Evolutionary conservation across 2,797 vertebrate genomes (phyloP).

Genomic region (Serranus cabrilla): DNA sequence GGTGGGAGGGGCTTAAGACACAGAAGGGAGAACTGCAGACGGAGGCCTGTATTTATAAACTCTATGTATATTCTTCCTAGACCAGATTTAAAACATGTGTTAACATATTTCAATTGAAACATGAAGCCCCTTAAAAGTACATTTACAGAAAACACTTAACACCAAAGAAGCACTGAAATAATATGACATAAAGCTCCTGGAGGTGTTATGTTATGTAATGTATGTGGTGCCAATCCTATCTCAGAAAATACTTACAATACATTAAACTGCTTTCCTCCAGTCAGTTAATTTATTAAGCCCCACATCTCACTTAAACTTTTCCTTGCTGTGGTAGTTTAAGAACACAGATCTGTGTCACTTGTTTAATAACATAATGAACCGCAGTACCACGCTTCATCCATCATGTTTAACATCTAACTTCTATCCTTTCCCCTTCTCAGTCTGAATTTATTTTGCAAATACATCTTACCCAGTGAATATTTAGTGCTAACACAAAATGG

Average conservation of each 20-base stretch:
- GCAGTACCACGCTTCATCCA: background rate
- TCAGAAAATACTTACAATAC: background rate
- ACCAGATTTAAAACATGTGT: no score
- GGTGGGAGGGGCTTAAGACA: no score
- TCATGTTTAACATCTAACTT: background rate
- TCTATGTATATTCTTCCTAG: no score
- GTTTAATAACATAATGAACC: background rate
- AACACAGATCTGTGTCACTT: background rate
- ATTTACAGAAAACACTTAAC: conserved; percentile 8
- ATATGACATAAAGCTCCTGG: background rate
- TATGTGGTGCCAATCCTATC: background rate
- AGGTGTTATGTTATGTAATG: conserved; percentile 1
- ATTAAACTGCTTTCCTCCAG: background rate
- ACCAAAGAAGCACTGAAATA: background rate
- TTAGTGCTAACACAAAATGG: background rate
- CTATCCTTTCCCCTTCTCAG: background rate
- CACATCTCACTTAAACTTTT: background rate
- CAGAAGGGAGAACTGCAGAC: no score
- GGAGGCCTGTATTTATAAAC: no score
- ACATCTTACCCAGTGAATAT: background rate
- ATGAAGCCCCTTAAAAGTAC: conserved; percentile 4
- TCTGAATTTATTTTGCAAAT: background rate
- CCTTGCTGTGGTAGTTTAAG: background rate
- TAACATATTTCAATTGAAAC: background rate
- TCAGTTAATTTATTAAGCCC: background rate